phyloP scores from a whole-genome alignment of 1,140 invertebrate genomes.

The Physella acuta region DNA sequence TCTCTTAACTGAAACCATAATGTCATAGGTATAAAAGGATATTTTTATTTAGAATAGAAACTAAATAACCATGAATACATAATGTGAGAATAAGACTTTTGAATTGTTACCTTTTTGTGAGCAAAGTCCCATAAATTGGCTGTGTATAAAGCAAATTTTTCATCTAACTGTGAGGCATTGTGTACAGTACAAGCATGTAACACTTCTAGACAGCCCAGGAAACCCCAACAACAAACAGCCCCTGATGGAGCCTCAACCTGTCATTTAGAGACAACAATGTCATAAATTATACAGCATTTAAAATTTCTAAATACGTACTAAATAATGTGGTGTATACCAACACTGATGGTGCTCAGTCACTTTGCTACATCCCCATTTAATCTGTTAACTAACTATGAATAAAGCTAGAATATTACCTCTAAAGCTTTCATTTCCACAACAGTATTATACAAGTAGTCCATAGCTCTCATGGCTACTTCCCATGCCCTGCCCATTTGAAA shows the following conservation, averaged over 20 bases:
- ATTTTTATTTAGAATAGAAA: neutral
- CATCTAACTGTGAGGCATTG: constrained; percentile 37
- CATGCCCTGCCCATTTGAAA: constrained; percentile 75
- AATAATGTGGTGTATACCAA: too few species aligned
- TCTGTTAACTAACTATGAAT: too few species aligned
- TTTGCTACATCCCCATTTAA: too few species aligned
- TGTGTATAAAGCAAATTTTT: constrained; percentile 82
- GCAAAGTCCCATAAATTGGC: constrained; percentile 89
- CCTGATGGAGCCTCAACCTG: constrained; percentile 71
- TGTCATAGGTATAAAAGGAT: neutral
- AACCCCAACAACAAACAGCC: constrained; percentile 88
- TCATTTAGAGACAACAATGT: constrained; percentile 10
- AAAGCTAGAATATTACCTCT: too few species aligned
- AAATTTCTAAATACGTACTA: too few species aligned
- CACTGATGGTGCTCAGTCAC: too few species aligned
- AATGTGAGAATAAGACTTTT: neutral
- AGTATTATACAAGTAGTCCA: constrained; percentile 84
- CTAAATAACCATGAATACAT: neutral
- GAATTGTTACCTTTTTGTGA: constrained; percentile 77
- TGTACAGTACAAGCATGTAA: constrained; percentile 68
- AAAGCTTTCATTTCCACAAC: constrained; percentile 76
- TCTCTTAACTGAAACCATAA: constrained; percentile 21
- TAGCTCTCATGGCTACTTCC: constrained; percentile 82
- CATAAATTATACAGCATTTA: neutral
- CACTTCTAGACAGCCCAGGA: constrained; percentile 87